Base-by-base conservation (phyloP, 2,113 vertebrate genomes). In the Noctilio leporinus region DNA sequence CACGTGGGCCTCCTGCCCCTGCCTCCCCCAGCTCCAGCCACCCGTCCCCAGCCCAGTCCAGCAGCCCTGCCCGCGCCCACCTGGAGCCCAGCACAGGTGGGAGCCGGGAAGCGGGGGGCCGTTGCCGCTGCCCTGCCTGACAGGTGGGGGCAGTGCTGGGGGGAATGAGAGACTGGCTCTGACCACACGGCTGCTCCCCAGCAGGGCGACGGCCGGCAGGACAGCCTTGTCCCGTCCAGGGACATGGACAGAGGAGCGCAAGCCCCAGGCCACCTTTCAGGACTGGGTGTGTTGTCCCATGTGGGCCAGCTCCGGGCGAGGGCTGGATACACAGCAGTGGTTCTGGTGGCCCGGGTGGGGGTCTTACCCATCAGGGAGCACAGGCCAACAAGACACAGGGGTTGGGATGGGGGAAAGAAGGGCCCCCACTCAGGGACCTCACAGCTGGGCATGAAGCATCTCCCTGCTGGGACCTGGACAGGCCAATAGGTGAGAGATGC, bases 271-370 rank as follows among this genome's bases (percentile, higher is more conserved):
- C 17, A 7, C 72, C 33, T 0, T 1, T 4, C 28, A 10, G 28
- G 53, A 15, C 0, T 7, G 47, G 64, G 11, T 1, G 5, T 2
- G 1, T 35, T 14, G 51, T 80, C 7, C 0, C 0, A 0, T 3
- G 47, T n/a, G 47, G 1, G 15, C 33, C 67, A 19, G 67, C 57
- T 76, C 49, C 14, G 35, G 2, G 9, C n/a, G 0, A 4, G 53
- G 53, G 24, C n/a, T 24, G 20, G 62, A 4, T 3, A 15, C 43
- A 30, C 28, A 22, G 72, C 3, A 24, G 40, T 10, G 30, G 65
- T 49, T 7, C 77, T 28, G 22, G 14, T 0, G 14, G 64, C 35
- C 38, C 10, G 57, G 12, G 4, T 8, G 24, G 8, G 64, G 20
- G 8, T 33, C 77, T 49, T 64, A 64, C 26, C 26, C 53, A n/a